Evolutionary conservation across 1,140 invertebrate genomes (phyloP), one percentile per base, ranked within the genome.

Genomic region (Microvelia longipes): DNA sequence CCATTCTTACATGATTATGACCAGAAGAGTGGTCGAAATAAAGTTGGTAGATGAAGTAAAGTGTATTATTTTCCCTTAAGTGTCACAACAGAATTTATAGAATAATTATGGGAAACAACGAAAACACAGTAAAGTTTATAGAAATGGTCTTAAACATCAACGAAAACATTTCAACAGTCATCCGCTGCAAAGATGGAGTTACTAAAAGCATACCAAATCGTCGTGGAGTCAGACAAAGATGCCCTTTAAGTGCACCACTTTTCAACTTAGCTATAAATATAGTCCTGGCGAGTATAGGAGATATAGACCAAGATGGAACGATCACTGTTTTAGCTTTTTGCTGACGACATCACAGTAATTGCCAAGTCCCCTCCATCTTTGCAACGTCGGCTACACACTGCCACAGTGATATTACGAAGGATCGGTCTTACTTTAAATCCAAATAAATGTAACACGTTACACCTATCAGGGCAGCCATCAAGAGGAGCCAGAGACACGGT

Each of bases 201-300:
- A 76, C 79, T 0, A 71, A 76, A 1, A 72, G 73, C 0, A 76
- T 81, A 29, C 27, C 28, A 1, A 70, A 81, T 2, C 28, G 61
- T 0, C n/a, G 78, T 0, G 76, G 78, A 26, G 77, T 82, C 0
- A 72, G 73, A 5, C 80, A 82, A 71, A 80, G 81, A 2, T 79
- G 78, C 69, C 78, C 79, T 0, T 62, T 81, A 1, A 78, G 77
- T 66, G 76, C 77, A 0, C 66, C 81, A 0, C 71, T 80, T 0
- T 83, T 82, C 73, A 78, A 81, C 68, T 68, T 83, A 1, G 76
- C 75, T 0, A 72, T 81, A 0, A 78, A 82, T 67, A 76, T 76
- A 0, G 68, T 78, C 0, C 27, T 76, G 30, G 29, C 19, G 35
- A 50, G 35, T 50, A 50, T 50, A 5, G 35, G 19, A 19, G 35